Evolutionary conservation across 2,888 invertebrate species (phyloP), one percentile per base, ranked within the genome.

Genomic region (Ormyrus rosae): DNA sequence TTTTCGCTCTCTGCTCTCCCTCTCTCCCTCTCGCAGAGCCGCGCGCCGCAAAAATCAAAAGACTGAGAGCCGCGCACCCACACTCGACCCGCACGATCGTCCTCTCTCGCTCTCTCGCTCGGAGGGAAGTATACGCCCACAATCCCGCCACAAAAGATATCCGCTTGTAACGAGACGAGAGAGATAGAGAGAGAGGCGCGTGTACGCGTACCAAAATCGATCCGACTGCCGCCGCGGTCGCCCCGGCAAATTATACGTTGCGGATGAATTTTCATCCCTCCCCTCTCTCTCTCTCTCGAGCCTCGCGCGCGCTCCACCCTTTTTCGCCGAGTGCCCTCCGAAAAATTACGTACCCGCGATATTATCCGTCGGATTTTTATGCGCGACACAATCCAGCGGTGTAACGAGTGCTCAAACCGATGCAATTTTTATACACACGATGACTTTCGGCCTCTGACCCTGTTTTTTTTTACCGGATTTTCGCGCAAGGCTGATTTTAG

Each of bases 131-230:
- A 85, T 85, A 88, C 90, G 89, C 90, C 89, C 90, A 89, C 88
- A 88, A 85, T 85, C 86, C 87, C 86, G 85, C 87, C 88, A 90
- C 90, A 90, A 90, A 89, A 89, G 89, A 90, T 90, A 89, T 90
- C 89, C 88, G 90, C 88, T 86, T 87, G 86, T 89, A 88, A 89
- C 89, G 86, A 90, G 88, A 89, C 89, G 86, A 89, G 89, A 87
- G 88, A 56, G 45, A 10, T 13, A 64, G 55, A 6, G 13, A 48
- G 45, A 13, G 58, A 6, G 58, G 13, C 64, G 53, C 19, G 51
- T 13, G 13, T 7, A 9, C n/a, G 88, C 86, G 88, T 85, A 73
- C 88, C 87, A 89, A 87, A 89, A 89, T 89, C 89, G 89, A 90
- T 88, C 86, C 85, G 83, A 61, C 61, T 60, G 80, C 85, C 10